Conservation (phyloP, 2,888 invertebrate genomes). For the Unio pictorum region DNA sequence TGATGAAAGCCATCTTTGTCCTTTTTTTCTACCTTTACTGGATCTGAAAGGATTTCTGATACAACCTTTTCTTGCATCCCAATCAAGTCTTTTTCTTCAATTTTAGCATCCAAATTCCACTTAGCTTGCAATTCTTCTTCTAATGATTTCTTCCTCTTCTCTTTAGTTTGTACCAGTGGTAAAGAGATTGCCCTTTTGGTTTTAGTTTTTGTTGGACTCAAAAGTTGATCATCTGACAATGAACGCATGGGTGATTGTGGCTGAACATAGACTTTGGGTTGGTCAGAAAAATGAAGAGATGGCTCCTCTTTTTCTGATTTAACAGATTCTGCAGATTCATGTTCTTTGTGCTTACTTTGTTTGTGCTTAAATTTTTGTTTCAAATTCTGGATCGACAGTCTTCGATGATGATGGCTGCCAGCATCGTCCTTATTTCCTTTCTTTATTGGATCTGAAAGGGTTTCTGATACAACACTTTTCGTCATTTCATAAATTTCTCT, state of each 20-base stretch:
- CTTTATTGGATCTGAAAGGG: constrained; percentile 7
- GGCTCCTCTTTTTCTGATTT: no score
- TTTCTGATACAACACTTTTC: background rate
- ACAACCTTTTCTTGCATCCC: no score
- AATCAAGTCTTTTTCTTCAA: no score
- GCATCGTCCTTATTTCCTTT: constrained; percentile 2
- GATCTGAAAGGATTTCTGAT: constrained; percentile 10
- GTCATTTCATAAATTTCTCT: no score
- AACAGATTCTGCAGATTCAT: no score
- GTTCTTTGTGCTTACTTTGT: constrained; percentile 5
- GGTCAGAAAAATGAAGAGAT: no score
- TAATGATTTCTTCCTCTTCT: background rate
- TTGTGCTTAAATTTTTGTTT: constrained; percentile 31
- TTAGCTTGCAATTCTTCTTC: no score
- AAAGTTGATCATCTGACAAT: background rate
- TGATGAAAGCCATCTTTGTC: constrained; percentile 7
- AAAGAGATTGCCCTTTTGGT: constrained; percentile 21
- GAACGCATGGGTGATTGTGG: no score
- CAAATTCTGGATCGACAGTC: constrained; percentile 24
- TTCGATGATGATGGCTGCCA: background rate
- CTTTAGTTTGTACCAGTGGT: constrained; percentile 18
- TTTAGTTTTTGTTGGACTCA: constrained; percentile 8
- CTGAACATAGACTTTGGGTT: no score
- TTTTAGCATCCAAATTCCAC: no score
- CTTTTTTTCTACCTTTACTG: constrained; percentile 7